Evolutionary conservation across 2,113 vertebrate genomes (phyloP), one percentile per base, ranked within the genome.

Genomic region (Chelonoidis abingdonii): DNA sequence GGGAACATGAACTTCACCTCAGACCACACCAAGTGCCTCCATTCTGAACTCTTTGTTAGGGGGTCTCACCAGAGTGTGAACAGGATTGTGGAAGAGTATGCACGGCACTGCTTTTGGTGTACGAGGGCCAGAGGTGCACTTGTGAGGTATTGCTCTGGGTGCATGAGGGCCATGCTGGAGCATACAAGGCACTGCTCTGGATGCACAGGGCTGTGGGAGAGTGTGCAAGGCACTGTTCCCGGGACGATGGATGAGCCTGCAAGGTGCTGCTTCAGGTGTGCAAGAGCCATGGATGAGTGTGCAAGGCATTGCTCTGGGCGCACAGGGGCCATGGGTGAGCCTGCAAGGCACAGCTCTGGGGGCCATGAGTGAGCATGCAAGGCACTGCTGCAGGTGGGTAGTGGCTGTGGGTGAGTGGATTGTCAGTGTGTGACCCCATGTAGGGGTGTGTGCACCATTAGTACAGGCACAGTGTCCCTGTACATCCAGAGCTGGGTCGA

Each of bases 141-240:
- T 69, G 65, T 8, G 19, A 69, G 35, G 65, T 35, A 19, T 4
- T 69, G 35, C 17, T 35, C 16, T 69, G 62, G 3, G 31, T 65
- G 59, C 11, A 29, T 5, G 12, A 29, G 27, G 27, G 27, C 25
- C 14, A 31, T 7, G 59, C 6, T 2, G 12, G 29, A 62, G 59
- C 29, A 7, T 62, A 31, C 11, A 17, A 19, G 62, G 31, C 17
- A 65, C 8, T 65, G 31, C 6, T 65, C 31, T 17, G 31, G 19
- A 5, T 72, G 19, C 65, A 1, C 10, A 8, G 19, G 8, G 16
- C 65, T 2, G 10, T 10, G n/a, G 4, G 16, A 3, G 65, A 22
- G 65, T 10, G 12, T 72, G 65, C 35, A 72, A 38, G 35, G n/a
- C 65, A 69, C 16, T 69, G 35, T 16, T 19, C 16, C 10, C 2